Conservation (phyloP, 2,888 invertebrate genomes). For the Melangyna quadrimaculata region DNA sequence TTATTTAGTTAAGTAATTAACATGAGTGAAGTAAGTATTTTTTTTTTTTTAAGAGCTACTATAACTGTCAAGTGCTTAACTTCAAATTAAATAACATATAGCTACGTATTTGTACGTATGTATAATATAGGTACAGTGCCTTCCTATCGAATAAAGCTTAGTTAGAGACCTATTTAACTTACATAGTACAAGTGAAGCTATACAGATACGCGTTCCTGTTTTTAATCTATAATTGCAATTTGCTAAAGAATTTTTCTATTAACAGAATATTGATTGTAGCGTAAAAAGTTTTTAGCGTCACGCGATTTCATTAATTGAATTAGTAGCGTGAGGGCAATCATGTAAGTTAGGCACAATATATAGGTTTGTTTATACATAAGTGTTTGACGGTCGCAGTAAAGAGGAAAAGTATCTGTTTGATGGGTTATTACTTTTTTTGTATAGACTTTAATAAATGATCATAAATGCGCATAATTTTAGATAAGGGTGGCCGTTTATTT, state of each 20-base stretch:
- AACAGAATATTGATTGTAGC: slow-evolving; percentile 59
- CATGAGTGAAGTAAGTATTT: slow-evolving; percentile 29
- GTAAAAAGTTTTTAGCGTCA: slow-evolving; percentile 53
- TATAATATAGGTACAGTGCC: too few relatives aligned
- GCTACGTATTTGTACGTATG: too few relatives aligned
- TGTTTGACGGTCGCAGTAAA: slow-evolving; percentile 18
- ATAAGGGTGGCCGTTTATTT: too few relatives aligned
- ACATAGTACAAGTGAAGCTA: background rate
- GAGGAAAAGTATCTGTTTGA: slow-evolving; percentile 16
- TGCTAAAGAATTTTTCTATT: slow-evolving; percentile 59
- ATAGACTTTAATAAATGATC: too few relatives aligned
- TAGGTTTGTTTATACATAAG: background rate
- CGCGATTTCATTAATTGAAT: slow-evolving; percentile 61
- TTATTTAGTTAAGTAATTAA: slow-evolving; percentile 56
- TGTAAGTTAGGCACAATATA: background rate
- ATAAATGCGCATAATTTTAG: too few relatives aligned
- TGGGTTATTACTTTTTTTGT: slow-evolving; percentile 14
- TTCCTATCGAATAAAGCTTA: background rate
- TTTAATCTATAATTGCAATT: slow-evolving; percentile 31
- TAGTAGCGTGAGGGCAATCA: slow-evolving; percentile 21
- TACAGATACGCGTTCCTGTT: background rate
- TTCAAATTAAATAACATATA: background rate
- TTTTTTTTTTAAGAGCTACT: background rate
- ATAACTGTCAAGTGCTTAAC: slow-evolving; percentile 12
- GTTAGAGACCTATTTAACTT: background rate